These are phyloP conservation scores for Seriola dumerili DNA, from an alignment of 2,113 vertebrate species.

Conservation along the genomic window DNA sequence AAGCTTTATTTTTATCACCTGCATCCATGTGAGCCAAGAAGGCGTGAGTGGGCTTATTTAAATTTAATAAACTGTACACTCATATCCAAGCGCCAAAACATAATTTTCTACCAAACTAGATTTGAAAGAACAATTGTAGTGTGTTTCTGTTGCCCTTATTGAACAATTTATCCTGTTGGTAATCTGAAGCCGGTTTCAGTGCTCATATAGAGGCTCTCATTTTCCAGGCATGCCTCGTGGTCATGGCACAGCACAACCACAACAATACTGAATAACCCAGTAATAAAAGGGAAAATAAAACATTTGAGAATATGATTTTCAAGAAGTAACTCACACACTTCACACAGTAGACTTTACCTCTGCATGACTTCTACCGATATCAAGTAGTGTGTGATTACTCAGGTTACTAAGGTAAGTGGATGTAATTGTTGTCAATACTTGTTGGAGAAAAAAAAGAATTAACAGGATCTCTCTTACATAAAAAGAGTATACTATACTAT, in stretches of 20 bases:
- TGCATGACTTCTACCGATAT: slow-evolving; percentile 9
- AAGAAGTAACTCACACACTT: not conserved
- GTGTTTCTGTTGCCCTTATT: slow-evolving; percentile 16
- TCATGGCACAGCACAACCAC: not conserved
- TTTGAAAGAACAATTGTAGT: slow-evolving; percentile 12
- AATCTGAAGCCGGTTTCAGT: slow-evolving; percentile 10
- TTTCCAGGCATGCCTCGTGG: not conserved
- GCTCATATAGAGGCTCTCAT: slow-evolving; percentile 13
- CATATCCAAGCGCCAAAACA: not conserved
- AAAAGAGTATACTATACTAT: not conserved
- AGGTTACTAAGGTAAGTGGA: not conserved
- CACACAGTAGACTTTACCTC: not conserved
- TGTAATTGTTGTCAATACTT: not conserved
- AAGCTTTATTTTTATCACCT: not conserved
- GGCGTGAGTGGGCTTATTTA: not conserved
- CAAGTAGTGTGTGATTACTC: not conserved
- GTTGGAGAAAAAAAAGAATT: not conserved
- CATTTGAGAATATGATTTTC: not conserved
- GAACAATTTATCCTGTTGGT: slow-evolving; percentile 18
- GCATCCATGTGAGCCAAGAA: not conserved
- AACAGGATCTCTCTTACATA: not conserved
- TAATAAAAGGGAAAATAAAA: slow-evolving; percentile 1
- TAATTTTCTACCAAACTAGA: slow-evolving; percentile 30
- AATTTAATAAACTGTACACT: slow-evolving; percentile 5
- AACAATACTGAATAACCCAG: slow-evolving; percentile 6